Evolutionary conservation across 2,888 invertebrate genomes (phyloP).

Genomic region (Tachina fera): DNA sequence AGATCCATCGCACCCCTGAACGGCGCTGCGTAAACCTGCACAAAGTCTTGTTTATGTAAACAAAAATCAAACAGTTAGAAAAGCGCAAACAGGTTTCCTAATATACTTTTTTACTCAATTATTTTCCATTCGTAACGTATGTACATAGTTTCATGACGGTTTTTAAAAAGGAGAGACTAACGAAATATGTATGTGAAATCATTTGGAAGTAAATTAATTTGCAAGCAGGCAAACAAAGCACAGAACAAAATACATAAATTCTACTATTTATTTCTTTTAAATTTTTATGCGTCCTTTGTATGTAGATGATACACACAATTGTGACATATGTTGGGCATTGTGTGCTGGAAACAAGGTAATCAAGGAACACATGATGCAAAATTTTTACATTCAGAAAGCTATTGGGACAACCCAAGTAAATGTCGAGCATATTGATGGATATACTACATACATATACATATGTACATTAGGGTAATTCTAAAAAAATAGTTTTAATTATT

Average conservation of each 20-base stretch:
- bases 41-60: too few relatives aligned
- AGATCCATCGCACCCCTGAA: too few relatives aligned
- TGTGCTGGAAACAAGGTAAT: constrained; percentile 53
- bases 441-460: background rate
- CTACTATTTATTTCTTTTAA: constrained; percentile 4
- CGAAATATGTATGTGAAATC: constrained; percentile 71
- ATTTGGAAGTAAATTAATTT: constrained; percentile 77
- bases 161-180: background rate
- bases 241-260: background rate
- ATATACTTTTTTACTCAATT: background rate
- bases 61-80: too few relatives aligned
- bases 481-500: too few relatives aligned
- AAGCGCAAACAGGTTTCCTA: background rate
- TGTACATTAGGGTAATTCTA: too few relatives aligned
- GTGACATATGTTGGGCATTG: constrained; percentile 75
- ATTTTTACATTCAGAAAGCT: constrained; percentile 17
- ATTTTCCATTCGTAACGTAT: too few relatives aligned
- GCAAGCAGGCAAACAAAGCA: constrained; percentile 3
- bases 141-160: background rate
- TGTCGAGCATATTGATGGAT: background rate
- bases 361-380: constrained; percentile 5
- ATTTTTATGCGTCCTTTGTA: background rate
- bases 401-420: background rate
- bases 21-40: too few relatives aligned
- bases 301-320: constrained; percentile 73